These are phyloP conservation scores for Choloepus didactylus DNA, from an alignment of 2,797 vertebrate species.

Conservation along the genomic window DNA sequence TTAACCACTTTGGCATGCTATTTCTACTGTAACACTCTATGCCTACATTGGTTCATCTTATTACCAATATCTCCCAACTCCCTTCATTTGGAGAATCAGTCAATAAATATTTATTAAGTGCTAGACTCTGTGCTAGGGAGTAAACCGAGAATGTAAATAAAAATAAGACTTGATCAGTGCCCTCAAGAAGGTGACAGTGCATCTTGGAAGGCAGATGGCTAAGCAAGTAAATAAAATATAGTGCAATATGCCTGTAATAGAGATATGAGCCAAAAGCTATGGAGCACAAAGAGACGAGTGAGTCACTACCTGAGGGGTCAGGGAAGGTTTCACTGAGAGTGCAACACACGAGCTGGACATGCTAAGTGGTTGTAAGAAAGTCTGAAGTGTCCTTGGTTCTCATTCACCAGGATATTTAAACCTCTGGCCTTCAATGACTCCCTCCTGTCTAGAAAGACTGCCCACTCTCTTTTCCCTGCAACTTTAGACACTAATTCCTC, in stretches of 20 bases:
- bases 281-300: not conserved
- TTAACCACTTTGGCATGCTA: not conserved
- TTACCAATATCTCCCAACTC: not conserved
- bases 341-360: rapidly evolving
- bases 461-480: not conserved
- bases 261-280: not conserved
- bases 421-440: not conserved
- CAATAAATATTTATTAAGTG: not conserved
- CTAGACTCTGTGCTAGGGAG: not conserved
- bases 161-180: not conserved
- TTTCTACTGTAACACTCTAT: not conserved
- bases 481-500: not conserved
- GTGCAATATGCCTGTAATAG: not conserved
- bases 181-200: not conserved
- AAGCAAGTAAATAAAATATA: constrained; percentile 2
- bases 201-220: constrained; percentile 42
- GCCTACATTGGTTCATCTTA: not conserved
- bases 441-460: not conserved
- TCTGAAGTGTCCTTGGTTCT: rapidly evolving
- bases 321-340: not conserved
- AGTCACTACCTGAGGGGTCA: not conserved
- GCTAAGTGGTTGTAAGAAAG: not conserved
- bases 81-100: not conserved
- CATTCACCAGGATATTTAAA: not conserved
- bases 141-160: not conserved